phyloP scores from a whole-genome alignment of 2,797 vertebrate genomes.

The Syngnathus acus region DNA sequence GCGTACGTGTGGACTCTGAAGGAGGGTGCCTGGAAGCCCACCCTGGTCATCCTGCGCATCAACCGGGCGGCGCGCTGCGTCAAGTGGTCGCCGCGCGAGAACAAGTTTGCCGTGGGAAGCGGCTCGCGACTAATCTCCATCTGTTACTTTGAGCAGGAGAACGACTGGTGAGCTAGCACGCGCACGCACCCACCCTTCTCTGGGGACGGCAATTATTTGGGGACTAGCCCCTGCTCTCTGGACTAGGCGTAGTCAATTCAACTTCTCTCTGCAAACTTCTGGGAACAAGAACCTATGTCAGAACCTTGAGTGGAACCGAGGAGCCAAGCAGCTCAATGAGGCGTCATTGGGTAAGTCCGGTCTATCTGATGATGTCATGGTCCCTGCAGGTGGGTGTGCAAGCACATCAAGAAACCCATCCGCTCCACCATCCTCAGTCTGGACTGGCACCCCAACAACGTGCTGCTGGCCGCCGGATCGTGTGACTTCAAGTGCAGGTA shows the following conservation, averaged over 20 bases:
- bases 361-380: neutral
- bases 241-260: no score
- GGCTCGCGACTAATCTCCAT: slow-evolving; percentile 96
- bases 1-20: slow-evolving; percentile 98
- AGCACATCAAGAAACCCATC: slow-evolving; percentile 98
- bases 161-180: slow-evolving; percentile 83
- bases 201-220: no score
- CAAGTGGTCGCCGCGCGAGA: slow-evolving; percentile 94
- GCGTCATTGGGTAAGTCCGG: no score
- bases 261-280: no score
- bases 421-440: slow-evolving; percentile 96
- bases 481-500: slow-evolving; percentile 97
- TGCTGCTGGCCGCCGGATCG: slow-evolving; percentile 85
- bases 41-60: slow-evolving; percentile 94
- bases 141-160: slow-evolving; percentile 98
- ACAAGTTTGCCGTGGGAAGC: slow-evolving; percentile 97
- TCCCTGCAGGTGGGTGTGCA: slow-evolving; percentile 92
- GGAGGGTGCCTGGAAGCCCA: slow-evolving; percentile 94
- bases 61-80: slow-evolving; percentile 95
- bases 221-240: no score
- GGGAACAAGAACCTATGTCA: no score
- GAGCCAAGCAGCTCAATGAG: no score
- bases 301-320: no score
- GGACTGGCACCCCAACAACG: slow-evolving; percentile 99
- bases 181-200: no score